These are phyloP conservation scores for Craseonycteris thonglongyai DNA, from an alignment of 2,113 vertebrate genomes.

Conservation along the genomic window DNA sequence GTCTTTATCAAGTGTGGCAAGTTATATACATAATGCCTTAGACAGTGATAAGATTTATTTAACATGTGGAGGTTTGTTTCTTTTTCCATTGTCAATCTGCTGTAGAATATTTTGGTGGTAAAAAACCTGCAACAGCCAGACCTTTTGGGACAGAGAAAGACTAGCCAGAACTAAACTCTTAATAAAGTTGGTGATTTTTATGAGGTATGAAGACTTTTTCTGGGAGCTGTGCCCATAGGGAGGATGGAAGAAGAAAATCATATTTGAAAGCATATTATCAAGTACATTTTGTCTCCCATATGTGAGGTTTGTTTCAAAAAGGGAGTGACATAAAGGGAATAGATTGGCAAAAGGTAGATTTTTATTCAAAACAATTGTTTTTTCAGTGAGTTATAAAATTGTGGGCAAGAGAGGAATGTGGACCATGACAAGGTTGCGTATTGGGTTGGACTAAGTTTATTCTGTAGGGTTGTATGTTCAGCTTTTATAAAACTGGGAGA, in stretches of 20 bases:
- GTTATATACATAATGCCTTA: neutral
- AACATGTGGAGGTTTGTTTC: neutral
- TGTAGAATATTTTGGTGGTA: neutral
- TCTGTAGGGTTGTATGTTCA: neutral
- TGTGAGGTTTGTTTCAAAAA: neutral
- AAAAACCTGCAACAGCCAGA: neutral
- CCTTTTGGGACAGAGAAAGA: neutral
- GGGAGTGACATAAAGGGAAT: neutral
- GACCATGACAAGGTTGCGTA: neutral
- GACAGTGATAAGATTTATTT: neutral
- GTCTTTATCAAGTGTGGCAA: neutral
- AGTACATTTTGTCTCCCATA: neutral
- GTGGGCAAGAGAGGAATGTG: neutral
- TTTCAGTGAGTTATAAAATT: neutral
- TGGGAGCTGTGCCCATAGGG: neutral
- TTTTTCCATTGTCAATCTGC: neutral
- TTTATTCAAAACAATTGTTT: neutral
- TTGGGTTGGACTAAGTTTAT: neutral
- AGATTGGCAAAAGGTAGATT: neutral
- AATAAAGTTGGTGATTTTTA: constrained; percentile 30
- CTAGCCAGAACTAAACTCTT: constrained; percentile 27
- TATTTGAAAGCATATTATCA: constrained; percentile 17
- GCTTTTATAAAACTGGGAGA: neutral
- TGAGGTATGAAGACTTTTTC: constrained; percentile 36
- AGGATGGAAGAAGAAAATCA: constrained; percentile 38